Base-by-base conservation (phyloP, 2,888 invertebrate genomes). In the Thumatha senex region DNA sequence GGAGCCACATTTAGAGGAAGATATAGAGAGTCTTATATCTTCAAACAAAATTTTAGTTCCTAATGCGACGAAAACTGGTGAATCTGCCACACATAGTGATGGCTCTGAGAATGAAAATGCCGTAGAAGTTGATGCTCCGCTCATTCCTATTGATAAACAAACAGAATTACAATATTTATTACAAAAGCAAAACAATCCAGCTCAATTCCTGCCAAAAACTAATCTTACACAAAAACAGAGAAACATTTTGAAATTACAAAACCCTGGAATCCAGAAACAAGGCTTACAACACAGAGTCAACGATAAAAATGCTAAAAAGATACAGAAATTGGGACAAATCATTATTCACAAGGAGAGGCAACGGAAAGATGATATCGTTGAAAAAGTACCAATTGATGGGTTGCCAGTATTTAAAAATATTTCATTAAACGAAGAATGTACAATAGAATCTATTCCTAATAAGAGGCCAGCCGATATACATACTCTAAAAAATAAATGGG, bases 341-440 rank as follows among this genome's bases (percentile, higher is more conserved):
- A 58, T 92, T 0, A 55, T 75, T 3, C 80, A 84, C 5, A 87
- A 84, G 45, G 88, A 89, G 0, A 86, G 79, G 50, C 30, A 61
- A 0, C 56, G 63, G 0, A 80, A 63, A 4, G 70, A 73, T 0
- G 79, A 81, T 1, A 54, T 72, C 7, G 80, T 82, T 36, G 89
- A 89, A 9, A 86, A 90, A 0, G 78, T 71, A 54, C 31, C 69
- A 0, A 80, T 69, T 30, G 89, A 88, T 13, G 68, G 75, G 0
- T 58, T 76, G 0, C 74, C 80, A 0, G 55, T 84, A 1, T 58
- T 86, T 8, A 85, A 85, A 54, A 92, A 92, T 46, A 85, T 93
- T 10, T 82, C 91, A 0, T 82, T 93, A 48, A 93, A 93, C 39
- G 93, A 93, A 18, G 93, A 93, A 58, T 93, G 93, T 49, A 93